These are phyloP conservation scores for Andrena fulva DNA, from an alignment of 2,888 invertebrate genomes.

Conservation along the genomic window DNA sequence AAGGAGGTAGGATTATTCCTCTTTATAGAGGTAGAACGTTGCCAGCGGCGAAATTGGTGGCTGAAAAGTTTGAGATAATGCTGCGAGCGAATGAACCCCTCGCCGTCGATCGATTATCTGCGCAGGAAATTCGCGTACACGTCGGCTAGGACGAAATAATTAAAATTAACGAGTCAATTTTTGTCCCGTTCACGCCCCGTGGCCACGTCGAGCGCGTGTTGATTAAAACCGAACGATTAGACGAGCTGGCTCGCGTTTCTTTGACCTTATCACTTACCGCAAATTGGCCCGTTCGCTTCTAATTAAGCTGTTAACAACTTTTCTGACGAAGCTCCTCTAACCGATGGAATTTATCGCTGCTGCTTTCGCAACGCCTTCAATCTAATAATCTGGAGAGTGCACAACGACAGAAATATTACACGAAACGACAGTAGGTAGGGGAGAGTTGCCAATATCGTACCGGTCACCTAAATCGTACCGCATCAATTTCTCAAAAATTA, in stretches of 20 bases:
- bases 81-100: slow-evolving; percentile 54
- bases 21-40: neutral
- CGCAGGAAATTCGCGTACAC: slow-evolving; percentile 46
- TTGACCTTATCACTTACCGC: slow-evolving; percentile 65
- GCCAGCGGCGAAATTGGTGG: slow-evolving; percentile 32
- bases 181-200: slow-evolving; percentile 44
- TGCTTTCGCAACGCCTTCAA: slow-evolving; percentile 12
- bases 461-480: no score
- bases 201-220: slow-evolving; percentile 31
- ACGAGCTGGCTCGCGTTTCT: slow-evolving; percentile 49
- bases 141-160: slow-evolving; percentile 57
- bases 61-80: slow-evolving; percentile 46
- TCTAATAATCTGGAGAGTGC: neutral
- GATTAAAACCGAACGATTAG: slow-evolving; percentile 63
- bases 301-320: slow-evolving; percentile 65
- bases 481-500: no score
- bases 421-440: neutral
- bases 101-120: slow-evolving; percentile 52
- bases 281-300: slow-evolving; percentile 58
- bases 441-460: no score
- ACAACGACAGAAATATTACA: neutral
- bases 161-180: slow-evolving; percentile 68
- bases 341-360: slow-evolving; percentile 53
- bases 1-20: neutral
- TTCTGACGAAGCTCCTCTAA: slow-evolving; percentile 49